These are phyloP conservation scores for Drosophila anomelani DNA, from an alignment of 2,888 invertebrate genomes.

Conservation along the genomic window DNA sequence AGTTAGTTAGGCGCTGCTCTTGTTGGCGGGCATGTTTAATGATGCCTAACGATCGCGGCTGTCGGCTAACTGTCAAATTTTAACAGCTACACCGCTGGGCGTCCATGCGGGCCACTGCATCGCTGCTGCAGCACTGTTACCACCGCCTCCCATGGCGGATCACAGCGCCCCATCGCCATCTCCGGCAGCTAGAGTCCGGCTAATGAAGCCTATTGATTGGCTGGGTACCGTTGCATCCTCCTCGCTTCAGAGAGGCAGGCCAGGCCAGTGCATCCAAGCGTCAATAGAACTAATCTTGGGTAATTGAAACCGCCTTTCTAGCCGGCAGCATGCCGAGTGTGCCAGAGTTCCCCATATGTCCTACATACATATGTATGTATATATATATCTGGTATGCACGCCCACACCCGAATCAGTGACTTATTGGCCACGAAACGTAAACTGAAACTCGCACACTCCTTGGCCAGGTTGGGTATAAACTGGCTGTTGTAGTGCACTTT, in stretches of 20 bases:
- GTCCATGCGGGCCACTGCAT: slow-evolving; percentile 38
- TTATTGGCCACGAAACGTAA: slow-evolving; percentile 46
- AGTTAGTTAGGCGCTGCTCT: slow-evolving; percentile 42
- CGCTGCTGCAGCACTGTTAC: slow-evolving; percentile 4
- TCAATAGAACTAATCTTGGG: slow-evolving; percentile 46
- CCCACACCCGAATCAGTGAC: slow-evolving; percentile 22
- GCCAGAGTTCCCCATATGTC: slow-evolving; percentile 9
- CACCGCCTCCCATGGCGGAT: slow-evolving; percentile 34
- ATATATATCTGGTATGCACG: neutral
- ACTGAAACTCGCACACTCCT: slow-evolving; percentile 26
- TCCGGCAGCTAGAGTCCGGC: slow-evolving; percentile 15
- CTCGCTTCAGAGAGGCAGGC: slow-evolving; percentile 9
- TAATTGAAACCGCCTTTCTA: slow-evolving; percentile 53
- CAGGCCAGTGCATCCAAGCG: slow-evolving; percentile 27
- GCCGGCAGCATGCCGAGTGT: slow-evolving; percentile 42
- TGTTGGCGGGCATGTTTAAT: slow-evolving; percentile 53
- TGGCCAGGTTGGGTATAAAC: slow-evolving; percentile 2
- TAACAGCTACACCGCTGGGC: slow-evolving; percentile 55
- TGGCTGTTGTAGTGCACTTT: slow-evolving; percentile 26
- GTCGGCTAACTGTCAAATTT: slow-evolving; percentile 61
- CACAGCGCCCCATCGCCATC: neutral
- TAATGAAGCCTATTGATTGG: slow-evolving; percentile 51
- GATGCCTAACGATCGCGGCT: slow-evolving; percentile 57
- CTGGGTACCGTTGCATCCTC: slow-evolving; percentile 29
- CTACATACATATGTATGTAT: neutral